Evolutionary conservation across 2,888 invertebrate species (phyloP).

Genomic region (Coelinius sp.): DNA sequence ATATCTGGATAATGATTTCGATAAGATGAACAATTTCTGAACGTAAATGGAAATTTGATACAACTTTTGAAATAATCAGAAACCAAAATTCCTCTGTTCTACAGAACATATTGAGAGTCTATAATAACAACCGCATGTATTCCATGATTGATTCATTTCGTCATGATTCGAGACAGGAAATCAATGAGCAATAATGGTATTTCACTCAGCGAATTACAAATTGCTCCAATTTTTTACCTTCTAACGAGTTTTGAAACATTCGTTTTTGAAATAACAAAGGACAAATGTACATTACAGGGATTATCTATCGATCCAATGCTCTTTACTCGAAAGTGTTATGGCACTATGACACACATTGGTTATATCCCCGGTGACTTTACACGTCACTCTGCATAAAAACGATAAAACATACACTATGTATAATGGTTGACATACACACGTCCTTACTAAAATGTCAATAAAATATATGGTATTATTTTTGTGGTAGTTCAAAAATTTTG

Average conservation of each 20-base stretch:
- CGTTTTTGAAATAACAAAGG: background rate
- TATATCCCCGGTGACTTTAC: background rate
- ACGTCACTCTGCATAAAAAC: background rate
- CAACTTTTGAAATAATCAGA: background rate
- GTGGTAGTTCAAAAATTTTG: background rate
- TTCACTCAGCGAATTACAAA: background rate
- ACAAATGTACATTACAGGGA: background rate
- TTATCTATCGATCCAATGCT: conserved; percentile 11
- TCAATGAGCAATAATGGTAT: background rate
- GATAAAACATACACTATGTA: background rate
- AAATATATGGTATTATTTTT: conserved; percentile 13
- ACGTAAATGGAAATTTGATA: background rate
- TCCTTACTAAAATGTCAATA: conserved; percentile 13
- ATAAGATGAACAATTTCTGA: background rate
- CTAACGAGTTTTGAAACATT: background rate
- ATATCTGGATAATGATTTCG: background rate
- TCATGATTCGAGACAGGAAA: background rate
- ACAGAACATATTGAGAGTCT: background rate
- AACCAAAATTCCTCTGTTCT: background rate
- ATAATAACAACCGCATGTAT: background rate
- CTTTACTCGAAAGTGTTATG: background rate
- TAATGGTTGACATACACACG: background rate
- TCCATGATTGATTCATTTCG: background rate
- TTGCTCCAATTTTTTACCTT: background rate
- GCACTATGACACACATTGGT: conserved; percentile 14